phyloP scores from a whole-genome alignment of 2,797 vertebrate species.

The Poeciliopsis presidionis region DNA sequence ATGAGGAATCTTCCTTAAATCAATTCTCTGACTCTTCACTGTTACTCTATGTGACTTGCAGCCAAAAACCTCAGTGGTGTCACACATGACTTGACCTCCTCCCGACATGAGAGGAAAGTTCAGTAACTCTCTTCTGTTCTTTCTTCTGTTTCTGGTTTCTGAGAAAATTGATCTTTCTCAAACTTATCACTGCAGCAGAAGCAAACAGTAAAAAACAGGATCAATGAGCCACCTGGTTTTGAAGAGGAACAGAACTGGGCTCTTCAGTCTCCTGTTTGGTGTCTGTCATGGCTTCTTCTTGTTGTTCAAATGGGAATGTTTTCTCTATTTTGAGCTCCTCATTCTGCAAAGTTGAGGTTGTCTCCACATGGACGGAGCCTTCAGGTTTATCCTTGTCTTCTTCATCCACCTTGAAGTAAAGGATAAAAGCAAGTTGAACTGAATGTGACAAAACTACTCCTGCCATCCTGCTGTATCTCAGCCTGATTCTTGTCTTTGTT shows the following conservation, averaged over 20 bases:
- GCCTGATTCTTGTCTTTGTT: conserved; percentile 21
- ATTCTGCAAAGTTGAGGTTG: conserved; percentile 14
- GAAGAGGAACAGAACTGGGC: conserved; percentile 20
- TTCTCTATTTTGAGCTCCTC: conserved; percentile 25
- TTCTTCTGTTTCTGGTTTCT: not conserved
- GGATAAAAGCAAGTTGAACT: not conserved
- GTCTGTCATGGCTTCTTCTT: conserved; percentile 20
- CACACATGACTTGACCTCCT: conserved; percentile 13
- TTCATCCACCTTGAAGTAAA: conserved; percentile 29
- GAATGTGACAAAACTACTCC: not conserved
- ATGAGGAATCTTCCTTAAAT: not conserved
- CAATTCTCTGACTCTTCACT: not conserved
- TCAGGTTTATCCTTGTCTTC: conserved; percentile 20
- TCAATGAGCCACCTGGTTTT: conserved; percentile 34
- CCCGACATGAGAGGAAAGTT: conserved; percentile 37
- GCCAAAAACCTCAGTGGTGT: conserved; percentile 18
- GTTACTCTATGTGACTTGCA: conserved; percentile 10
- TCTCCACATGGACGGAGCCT: conserved; percentile 4
- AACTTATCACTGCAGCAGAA: not conserved
- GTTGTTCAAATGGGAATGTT: conserved; percentile 18
- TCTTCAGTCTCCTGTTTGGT: conserved; percentile 32
- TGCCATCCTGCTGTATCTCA: conserved; percentile 9
- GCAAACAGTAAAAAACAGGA: not conserved
- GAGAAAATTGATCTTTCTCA: not conserved
- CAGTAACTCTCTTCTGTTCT: not conserved